A percentile compares a stretch with the other conserved stretches of the same genome.
Evolutionary conservation across 2,113 vertebrate species (phyloP).

Genomic region (Zapus hudsonius): DNA sequence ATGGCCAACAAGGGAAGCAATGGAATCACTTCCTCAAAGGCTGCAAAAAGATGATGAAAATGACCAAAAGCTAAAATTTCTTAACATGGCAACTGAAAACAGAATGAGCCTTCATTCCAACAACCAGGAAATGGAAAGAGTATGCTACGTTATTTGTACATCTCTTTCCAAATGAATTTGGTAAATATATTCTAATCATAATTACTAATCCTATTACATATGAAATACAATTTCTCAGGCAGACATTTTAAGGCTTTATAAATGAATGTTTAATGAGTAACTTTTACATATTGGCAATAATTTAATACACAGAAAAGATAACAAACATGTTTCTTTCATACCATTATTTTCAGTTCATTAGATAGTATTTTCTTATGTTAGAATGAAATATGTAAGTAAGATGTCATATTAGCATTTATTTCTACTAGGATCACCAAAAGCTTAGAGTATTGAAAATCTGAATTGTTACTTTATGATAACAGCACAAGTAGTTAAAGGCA

Average conservation of each 20-base stretch:
- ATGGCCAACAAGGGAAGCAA: constrained; percentile 20
- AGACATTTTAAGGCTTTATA: constrained; percentile 59
- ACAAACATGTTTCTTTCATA: constrained; percentile 2
- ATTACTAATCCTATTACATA: constrained; percentile 46
- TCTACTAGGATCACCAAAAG: constrained; percentile 54
- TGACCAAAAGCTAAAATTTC: neutral
- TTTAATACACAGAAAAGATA: constrained; percentile 47
- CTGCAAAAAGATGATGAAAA: neutral
- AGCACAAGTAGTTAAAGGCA: neutral
- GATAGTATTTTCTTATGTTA: constrained; percentile 39
- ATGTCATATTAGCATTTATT: constrained; percentile 53
- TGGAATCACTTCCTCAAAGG: constrained; percentile 2
- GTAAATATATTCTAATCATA: constrained; percentile 35
- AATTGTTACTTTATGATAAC: constrained; percentile 42
- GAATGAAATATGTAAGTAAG: neutral
- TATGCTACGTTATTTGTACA: neutral
- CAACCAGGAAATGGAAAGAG: neutral
- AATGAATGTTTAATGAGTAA: constrained; percentile 49
- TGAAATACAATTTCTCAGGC: constrained; percentile 48
- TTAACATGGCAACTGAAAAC: constrained; percentile 36
- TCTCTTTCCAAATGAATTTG: constrained; percentile 34
- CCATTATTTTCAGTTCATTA: constrained; percentile 32
- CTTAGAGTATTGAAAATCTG: constrained; percentile 53
- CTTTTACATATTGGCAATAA: neutral
- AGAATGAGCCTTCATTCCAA: neutral